A percentile compares a stretch with the other conserved stretches of the same genome.
These are phyloP conservation scores for Liasis olivaceus DNA, from an alignment of 2,797 vertebrate genomes.

Conservation along the genomic window DNA sequence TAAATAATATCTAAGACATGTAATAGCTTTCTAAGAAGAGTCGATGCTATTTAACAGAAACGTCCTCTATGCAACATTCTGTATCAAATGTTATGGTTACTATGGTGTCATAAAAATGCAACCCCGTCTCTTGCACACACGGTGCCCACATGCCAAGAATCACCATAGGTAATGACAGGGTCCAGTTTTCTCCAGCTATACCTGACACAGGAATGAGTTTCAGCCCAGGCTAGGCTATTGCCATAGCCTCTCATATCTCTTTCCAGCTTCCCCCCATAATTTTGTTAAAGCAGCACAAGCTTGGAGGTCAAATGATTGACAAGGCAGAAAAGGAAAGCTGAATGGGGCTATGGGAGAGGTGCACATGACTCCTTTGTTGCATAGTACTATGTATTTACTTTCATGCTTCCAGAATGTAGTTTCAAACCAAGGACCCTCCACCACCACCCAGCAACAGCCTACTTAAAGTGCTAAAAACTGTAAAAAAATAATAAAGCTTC, in stretches of 20 bases:
- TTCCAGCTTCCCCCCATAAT: neutral
- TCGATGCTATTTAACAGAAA: neutral
- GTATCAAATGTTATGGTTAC: neutral
- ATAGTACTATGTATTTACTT: neutral
- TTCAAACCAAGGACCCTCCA: neutral
- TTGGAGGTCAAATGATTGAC: neutral
- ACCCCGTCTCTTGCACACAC: neutral
- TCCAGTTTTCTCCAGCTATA: neutral
- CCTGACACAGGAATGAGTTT: neutral
- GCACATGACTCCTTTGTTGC: neutral
- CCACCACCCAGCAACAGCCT: neutral
- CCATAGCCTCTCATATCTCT: neutral
- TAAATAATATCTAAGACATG: neutral
- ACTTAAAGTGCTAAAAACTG: neutral
- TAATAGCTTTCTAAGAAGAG: neutral
- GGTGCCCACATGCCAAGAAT: neutral
- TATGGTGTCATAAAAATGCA: neutral
- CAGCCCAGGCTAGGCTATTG: neutral
- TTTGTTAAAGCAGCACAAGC: neutral
- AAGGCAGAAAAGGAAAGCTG: neutral
- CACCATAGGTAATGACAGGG: neutral
- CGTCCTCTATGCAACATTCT: neutral
- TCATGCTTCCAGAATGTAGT: neutral
- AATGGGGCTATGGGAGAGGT: neutral
- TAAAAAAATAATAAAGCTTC: neutral